Conservation (phyloP, 2,113 vertebrate genomes). For the Hypanus sabinus region DNA sequence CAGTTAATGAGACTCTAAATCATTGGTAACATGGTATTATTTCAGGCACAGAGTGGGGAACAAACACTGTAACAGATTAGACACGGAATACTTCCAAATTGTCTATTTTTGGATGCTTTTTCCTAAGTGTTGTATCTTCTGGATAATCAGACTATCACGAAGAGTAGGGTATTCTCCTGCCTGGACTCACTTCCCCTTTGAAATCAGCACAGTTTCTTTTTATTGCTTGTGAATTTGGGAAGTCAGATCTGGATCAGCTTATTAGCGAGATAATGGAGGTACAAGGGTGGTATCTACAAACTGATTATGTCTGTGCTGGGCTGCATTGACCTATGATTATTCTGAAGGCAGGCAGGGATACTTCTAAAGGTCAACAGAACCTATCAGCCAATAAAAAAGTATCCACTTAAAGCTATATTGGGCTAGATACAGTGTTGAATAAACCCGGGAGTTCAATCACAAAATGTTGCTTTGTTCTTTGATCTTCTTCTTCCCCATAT, state of each 20-base stretch:
- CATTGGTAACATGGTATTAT: background rate
- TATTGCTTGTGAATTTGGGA: conserved; percentile 9
- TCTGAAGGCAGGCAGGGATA: conserved; percentile 27
- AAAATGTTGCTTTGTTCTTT: background rate
- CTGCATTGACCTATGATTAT: background rate
- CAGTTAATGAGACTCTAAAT: background rate
- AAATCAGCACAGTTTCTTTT: conserved; percentile 16
- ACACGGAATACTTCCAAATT: conserved; percentile 9
- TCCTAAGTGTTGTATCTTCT: background rate
- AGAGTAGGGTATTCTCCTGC: conserved; percentile 27
- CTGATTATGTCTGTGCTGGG: background rate
- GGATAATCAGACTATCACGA: background rate
- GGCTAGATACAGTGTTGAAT: background rate
- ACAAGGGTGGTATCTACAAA: conserved; percentile 31
- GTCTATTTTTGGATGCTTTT: conserved; percentile 7
- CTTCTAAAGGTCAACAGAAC: conserved; percentile 13
- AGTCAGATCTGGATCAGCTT: conserved; percentile 35
- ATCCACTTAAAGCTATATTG: conserved; percentile 13
- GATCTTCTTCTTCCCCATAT: background rate
- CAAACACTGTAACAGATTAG: background rate
- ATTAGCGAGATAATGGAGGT: conserved; percentile 35
- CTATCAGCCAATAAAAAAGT: background rate
- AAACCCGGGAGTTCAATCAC: background rate
- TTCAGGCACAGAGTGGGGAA: background rate
- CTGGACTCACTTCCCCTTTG: background rate